Percentiles rank a stretch among this genome's conserved stretches.
Evolutionary conservation across 2,113 vertebrate genomes (phyloP).

Genomic region (Zosterops pallidus): DNA sequence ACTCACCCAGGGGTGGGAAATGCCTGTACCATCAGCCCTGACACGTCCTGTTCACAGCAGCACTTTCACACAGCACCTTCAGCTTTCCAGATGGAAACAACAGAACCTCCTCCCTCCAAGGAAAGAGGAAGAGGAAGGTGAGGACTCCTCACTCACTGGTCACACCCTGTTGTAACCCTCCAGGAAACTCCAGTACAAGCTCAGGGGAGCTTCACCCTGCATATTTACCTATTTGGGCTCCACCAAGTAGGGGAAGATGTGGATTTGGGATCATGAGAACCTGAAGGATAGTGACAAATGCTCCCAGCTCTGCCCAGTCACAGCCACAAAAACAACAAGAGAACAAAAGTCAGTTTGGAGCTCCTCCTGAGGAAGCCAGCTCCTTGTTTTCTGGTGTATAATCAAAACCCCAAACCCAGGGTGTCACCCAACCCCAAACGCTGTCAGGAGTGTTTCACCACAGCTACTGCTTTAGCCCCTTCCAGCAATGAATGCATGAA

Average conservation of each 20-base stretch:
- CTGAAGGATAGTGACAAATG: not conserved
- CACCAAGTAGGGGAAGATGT: not conserved
- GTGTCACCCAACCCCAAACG: not conserved
- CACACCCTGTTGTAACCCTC: not conserved
- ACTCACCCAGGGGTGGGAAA: not conserved
- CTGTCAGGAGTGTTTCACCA: not conserved
- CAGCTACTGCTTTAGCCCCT: not conserved
- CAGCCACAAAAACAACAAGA: not conserved
- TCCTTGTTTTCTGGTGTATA: not conserved
- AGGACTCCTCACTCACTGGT: not conserved
- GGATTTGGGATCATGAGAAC: accelerated
- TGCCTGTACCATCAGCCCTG: not conserved
- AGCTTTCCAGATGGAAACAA: not conserved
- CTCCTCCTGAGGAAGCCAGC: not conserved
- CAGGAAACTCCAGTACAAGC: not conserved
- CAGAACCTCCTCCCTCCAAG: not conserved
- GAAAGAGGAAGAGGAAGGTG: not conserved
- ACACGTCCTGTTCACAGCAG: not conserved
- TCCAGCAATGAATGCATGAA: not conserved
- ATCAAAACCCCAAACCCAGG: not conserved
- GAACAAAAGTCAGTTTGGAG: not conserved
- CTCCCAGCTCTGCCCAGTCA: not conserved
- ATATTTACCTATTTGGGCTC: not conserved
- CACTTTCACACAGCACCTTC: not conserved
- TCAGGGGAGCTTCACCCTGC: not conserved